Evolutionary conservation across 2,888 invertebrate genomes (phyloP), one percentile per base, ranked within the genome.

Genomic region (Sphaerophoria rueppellii): DNA sequence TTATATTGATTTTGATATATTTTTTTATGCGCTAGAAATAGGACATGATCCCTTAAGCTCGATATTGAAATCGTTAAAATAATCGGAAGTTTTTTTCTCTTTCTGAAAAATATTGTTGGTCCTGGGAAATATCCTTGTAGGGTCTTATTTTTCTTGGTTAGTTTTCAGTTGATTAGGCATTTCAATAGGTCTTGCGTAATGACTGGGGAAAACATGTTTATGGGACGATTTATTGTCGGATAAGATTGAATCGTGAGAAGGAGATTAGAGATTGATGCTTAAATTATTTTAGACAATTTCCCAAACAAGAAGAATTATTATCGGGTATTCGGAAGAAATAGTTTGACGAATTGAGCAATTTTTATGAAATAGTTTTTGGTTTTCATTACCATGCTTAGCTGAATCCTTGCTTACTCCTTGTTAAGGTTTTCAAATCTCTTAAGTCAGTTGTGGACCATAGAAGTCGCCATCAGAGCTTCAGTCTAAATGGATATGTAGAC

Each of bases 1-100:
- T 69, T 54, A 74, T 74, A 79, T 83, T 83, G 79, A 75, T 83
- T 79, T 63, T 71, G 74, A 57, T 43, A 9, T 9, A 9, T 43
- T 55, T 82, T 61, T 72, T 43, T 77, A 57, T 50, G 65, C 65
- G 67, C 43, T 34, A 43, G 9, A 57, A 55, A 67, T 58, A 75
- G 75, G 75, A 83, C 79, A 83, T 83, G 82, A 83, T 79, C 82
- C 82, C 74, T 83, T 83, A 83, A 83, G 79, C 46, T 75, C 43
- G 79, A 70, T 75, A 71, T 71, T 79, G 79, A 83, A 83, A 83
- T 79, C 60, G 67, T 74, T 74, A 71, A 71, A 83, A 83, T 80
- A 75, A 75, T 74, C 79, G 57, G 61, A 70, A 55, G 24, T 80
- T 40, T 43, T 74, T 34, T 61, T 69, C 52, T 52, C 4, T 48